Evolutionary conservation across 2,797 vertebrate species (phyloP).

Genomic region (Hyperoplus immaculatus): DNA sequence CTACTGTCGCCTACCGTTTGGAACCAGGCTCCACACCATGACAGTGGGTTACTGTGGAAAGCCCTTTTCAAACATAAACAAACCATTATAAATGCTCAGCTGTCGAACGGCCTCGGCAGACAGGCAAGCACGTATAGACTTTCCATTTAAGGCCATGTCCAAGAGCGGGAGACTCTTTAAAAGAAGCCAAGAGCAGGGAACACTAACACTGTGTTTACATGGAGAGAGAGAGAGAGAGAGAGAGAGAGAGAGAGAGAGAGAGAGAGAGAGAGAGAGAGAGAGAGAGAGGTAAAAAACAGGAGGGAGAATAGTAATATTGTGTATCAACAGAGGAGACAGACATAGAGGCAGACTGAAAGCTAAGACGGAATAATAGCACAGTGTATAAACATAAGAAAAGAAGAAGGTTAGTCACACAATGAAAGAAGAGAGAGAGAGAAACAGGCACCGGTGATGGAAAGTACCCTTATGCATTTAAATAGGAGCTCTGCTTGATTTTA

Average conservation of each 20-base stretch:
- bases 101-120: constrained; percentile 72
- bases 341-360: constrained; percentile 49
- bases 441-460: background rate
- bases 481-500: background rate
- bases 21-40: constrained; percentile 67
- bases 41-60: constrained; percentile 79
- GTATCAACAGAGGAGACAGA: constrained; percentile 52
- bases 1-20: constrained; percentile 49
- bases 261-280: constrained; percentile 20
- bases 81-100: constrained; percentile 82
- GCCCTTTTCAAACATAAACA: constrained; percentile 80
- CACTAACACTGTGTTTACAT: constrained; percentile 77
- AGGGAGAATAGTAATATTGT: constrained; percentile 68
- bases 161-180: constrained; percentile 71
- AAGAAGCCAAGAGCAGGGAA: constrained; percentile 69
- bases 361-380: constrained; percentile 41
- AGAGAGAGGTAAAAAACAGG: constrained; percentile 38
- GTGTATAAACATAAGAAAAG: constrained; percentile 32
- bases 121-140: constrained; percentile 74
- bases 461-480: background rate
- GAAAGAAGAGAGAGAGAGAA: background rate
- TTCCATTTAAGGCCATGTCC: constrained; percentile 81
- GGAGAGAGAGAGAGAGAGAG: constrained; percentile 53
- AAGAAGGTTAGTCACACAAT: constrained; percentile 1
- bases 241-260: constrained; percentile 34